A percentile compares a stretch with the other conserved stretches of the same genome.
Evolutionary conservation across 2,888 invertebrate species (phyloP).

Genomic region (Gibbula magus): DNA sequence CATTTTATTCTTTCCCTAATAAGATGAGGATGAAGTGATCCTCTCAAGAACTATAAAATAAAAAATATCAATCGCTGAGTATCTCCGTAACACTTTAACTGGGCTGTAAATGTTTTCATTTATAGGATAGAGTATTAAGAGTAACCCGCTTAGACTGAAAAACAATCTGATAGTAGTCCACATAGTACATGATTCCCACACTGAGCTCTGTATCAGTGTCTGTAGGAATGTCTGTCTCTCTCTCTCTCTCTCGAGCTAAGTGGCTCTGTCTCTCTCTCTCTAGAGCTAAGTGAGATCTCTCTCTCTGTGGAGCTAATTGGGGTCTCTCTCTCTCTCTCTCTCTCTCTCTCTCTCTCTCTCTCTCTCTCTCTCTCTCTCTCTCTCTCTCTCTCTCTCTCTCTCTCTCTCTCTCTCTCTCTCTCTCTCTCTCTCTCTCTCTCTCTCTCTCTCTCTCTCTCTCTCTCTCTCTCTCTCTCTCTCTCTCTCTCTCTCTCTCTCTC

Average conservation of each 20-base stretch:
- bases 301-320: not conserved
- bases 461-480: not conserved
- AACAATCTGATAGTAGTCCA: no score
- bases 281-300: not conserved
- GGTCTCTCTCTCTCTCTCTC: no score
- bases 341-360: no score
- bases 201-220: not conserved
- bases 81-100: no score
- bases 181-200: not conserved
- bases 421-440: not conserved
- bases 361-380: no score
- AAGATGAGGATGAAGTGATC: no score
- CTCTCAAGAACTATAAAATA: no score
- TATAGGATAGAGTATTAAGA: no score
- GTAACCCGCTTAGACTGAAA: no score
- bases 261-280: not conserved
- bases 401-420: slow-evolving; percentile 9
- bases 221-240: not conserved
- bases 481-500: not conserved
- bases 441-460: not conserved
- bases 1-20: no score
- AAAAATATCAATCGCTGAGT: no score
- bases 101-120: no score
- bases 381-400: slow-evolving; percentile 7
- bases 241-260: not conserved